These are phyloP conservation scores for Brachionus sp. DNA, from an alignment of 1,140 invertebrate genomes.

Conservation along the genomic window DNA sequence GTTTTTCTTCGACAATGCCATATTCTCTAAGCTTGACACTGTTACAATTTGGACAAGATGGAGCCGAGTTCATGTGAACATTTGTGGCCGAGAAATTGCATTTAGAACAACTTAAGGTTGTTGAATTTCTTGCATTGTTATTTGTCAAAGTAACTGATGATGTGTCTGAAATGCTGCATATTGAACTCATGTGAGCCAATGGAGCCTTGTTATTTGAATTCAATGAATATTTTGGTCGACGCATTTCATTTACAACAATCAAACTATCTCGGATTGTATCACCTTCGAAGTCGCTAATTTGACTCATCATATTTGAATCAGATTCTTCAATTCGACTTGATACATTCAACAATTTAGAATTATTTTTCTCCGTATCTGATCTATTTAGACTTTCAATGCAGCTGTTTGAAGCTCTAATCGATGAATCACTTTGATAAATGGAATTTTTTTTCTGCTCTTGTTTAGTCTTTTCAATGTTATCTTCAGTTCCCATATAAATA, in stretches of 20 bases:
- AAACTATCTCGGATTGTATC: conserved; percentile 29
- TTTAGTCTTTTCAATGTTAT: conserved; percentile 46
- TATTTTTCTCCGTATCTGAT: background rate
- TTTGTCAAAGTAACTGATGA: conserved; percentile 48
- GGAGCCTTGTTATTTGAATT: conserved; percentile 36
- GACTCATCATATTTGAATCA: background rate
- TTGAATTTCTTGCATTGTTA: conserved; percentile 39
- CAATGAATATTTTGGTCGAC: background rate
- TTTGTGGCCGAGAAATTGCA: background rate
- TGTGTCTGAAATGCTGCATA: conserved; percentile 50
- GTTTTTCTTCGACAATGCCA: background rate
- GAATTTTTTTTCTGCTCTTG: conserved; percentile 43
- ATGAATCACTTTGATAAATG: conserved; percentile 45
- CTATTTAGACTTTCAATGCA: background rate
- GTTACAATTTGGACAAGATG: conserved; percentile 23
- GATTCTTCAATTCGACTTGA: conserved; percentile 18
- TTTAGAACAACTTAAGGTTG: background rate
- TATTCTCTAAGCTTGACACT: background rate
- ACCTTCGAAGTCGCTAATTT: background rate
- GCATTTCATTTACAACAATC: background rate
- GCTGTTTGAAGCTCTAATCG: background rate
- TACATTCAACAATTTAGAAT: background rate
- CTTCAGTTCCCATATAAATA: conserved; percentile 50
- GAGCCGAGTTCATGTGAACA: background rate
- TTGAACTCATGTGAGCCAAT: conserved; percentile 51